These are phyloP conservation scores for Himalopsyche japonica DNA, from an alignment of 2,888 invertebrate species.

Conservation along the genomic window DNA sequence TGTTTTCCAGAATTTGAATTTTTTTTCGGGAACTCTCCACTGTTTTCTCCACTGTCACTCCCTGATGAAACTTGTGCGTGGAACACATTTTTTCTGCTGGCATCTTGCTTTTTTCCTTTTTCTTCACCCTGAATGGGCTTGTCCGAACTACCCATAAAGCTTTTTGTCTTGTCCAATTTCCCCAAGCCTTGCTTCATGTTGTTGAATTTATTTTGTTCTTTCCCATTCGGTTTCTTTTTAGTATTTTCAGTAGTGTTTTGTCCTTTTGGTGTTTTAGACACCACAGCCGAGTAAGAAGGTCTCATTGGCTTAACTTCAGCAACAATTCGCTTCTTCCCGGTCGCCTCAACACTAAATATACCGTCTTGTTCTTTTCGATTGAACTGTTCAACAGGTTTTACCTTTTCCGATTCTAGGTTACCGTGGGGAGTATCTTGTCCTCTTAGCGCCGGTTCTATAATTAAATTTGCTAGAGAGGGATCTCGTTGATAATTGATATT, in stretches of 20 bases:
- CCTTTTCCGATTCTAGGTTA: constrained; percentile 48
- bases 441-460: background rate
- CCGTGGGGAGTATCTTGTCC: background rate
- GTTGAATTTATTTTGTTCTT: constrained; percentile 25
- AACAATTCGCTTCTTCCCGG: constrained; percentile 71
- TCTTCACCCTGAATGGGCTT: constrained; percentile 21
- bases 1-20: constrained; percentile 52
- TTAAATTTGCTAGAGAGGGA: background rate
- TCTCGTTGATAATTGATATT: constrained; percentile 10
- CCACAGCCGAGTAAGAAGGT: constrained; percentile 82
- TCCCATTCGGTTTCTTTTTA: constrained; percentile 47
- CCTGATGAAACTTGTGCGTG: constrained; percentile 49
- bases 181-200: constrained; percentile 30
- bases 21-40: constrained; percentile 46
- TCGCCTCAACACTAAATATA: constrained; percentile 52
- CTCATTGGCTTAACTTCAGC: constrained; percentile 88
- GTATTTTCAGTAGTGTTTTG: constrained; percentile 54
- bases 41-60: constrained; percentile 56
- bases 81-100: constrained; percentile 20
- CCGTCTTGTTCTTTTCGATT: constrained; percentile 43
- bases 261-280: constrained; percentile 69
- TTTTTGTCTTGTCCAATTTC: constrained; percentile 27
- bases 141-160: background rate
- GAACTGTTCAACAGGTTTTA: constrained; percentile 42
- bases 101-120: constrained; percentile 23